Evolutionary conservation across 2,888 invertebrate genomes (phyloP).

Genomic region (Drosophila sordidula): DNA sequence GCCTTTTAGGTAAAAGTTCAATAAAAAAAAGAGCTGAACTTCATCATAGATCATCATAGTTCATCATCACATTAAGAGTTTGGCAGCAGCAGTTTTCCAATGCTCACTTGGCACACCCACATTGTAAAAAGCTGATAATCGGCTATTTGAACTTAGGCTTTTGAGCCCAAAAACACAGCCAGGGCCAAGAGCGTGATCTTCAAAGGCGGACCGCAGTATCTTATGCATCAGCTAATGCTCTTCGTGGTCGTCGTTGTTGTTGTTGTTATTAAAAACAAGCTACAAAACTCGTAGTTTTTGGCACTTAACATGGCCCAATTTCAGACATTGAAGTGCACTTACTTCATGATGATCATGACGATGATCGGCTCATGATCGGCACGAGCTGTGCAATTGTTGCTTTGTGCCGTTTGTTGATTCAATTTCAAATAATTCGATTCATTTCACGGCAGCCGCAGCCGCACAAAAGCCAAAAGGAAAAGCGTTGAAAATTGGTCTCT

Average conservation of each 20-base stretch:
- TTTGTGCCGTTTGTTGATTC: constrained; percentile 53
- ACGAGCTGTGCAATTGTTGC: constrained; percentile 58
- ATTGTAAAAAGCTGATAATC: constrained; percentile 36
- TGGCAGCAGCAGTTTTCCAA: constrained; percentile 14
- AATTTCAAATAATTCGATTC: constrained; percentile 63
- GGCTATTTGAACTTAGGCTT: constrained; percentile 38
- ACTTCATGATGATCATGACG: constrained; percentile 41
- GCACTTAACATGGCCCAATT: constrained; percentile 78
- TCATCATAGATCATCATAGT: constrained; percentile 14
- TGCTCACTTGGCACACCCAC: constrained; percentile 49
- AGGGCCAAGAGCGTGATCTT: constrained; percentile 71
- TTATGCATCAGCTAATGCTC: constrained; percentile 42
- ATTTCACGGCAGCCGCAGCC: constrained; percentile 57
- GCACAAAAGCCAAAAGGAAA: constrained; percentile 70
- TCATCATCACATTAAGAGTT: constrained; percentile 1
- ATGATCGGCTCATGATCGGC: constrained; percentile 54
- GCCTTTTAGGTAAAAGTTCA: neutral
- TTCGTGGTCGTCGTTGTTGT: constrained; percentile 23
- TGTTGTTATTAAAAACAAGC: constrained; percentile 29
- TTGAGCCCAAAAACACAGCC: constrained; percentile 67
- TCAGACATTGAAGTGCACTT: constrained; percentile 72
- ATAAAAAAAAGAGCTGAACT: neutral
- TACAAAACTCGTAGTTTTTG: constrained; percentile 56
- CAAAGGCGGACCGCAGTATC: constrained; percentile 58
- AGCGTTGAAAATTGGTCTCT: constrained; percentile 77